Evolutionary conservation across 2,888 invertebrate species (phyloP), one percentile per base, ranked within the genome.

Genomic region (Trimorus sp.): DNA sequence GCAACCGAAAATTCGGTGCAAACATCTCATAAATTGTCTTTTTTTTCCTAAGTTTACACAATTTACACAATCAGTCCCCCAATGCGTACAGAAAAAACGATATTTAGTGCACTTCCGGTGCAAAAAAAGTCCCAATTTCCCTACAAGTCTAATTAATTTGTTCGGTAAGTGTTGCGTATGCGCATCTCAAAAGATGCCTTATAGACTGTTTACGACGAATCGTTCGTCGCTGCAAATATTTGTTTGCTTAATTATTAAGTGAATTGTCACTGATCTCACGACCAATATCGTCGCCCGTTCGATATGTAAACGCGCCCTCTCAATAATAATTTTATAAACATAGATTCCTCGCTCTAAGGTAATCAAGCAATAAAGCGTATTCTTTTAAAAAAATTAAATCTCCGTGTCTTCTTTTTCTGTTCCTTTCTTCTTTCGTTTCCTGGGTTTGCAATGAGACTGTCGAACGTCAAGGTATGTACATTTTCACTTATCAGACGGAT

Each of bases 401-500:
- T 40, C 40, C 40, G 9, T 40, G 9, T 40, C 11, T 40, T 40
- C 7, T 7, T 40, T n/a, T 49, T 12, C 49, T 49, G 11, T 49
- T 49, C 40, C 0, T 38, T 58, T 56, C 9, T 36, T 9, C 37
- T 9, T 4, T 56, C 45, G n/a, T 56, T 51, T 51, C 15, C 26
- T 26, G 26, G 26, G 14, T 51, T 51, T 15, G 51, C n/a, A 51
- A 51, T 7, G 51, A 51, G 15, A 51, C n/a, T n/a, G 26, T 26
- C 4, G 26, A 69, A 69, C 45, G 14, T 5, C 14, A 26, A 48
- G 75, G 76, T 70, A 77, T 3, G 70, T 77, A 45, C 45, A 77
- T 63, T 77, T 69, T 76, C 68, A 62, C 76, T 69, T 69, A 77
- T 58, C 56, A 54, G 65, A 42, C 38, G 48, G 38, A 73, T 42